These are phyloP conservation scores for Chaetodon trifascialis DNA, from an alignment of 2,113 vertebrate genomes.

Conservation along the genomic window DNA sequence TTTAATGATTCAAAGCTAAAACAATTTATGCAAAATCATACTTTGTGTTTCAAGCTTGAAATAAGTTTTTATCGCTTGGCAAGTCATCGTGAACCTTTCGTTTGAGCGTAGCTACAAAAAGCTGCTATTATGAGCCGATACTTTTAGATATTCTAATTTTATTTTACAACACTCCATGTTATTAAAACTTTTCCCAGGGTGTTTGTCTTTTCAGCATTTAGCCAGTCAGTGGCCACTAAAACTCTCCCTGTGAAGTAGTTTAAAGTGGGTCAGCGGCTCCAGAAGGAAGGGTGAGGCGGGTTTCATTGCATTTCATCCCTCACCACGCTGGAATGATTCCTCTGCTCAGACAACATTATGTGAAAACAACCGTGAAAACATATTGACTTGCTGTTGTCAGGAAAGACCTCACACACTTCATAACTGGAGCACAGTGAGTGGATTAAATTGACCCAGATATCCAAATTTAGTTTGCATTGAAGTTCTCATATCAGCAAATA, in stretches of 20 bases:
- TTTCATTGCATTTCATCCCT: background rate
- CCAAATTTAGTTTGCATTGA: background rate
- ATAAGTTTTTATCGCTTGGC: background rate
- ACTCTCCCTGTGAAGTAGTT: background rate
- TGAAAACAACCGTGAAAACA: constrained; percentile 11
- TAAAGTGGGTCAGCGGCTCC: constrained; percentile 19
- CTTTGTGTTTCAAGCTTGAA: background rate
- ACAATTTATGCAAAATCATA: background rate
- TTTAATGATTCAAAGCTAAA: background rate
- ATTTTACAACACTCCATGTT: no score
- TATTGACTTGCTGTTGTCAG: background rate
- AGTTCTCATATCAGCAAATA: background rate
- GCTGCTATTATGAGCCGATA: background rate
- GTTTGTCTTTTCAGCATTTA: background rate
- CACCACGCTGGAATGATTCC: background rate
- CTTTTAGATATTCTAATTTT: background rate
- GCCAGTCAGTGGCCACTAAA: background rate
- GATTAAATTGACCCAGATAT: background rate
- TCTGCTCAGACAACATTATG: background rate
- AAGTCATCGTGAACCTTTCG: background rate
- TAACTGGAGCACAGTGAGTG: background rate
- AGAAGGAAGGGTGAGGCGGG: background rate
- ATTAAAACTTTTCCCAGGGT: background rate
- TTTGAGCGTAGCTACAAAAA: background rate
- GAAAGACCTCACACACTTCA: no score